Base-by-base conservation (phyloP, 2,888 invertebrate genomes). In the Selenia dentaria region DNA sequence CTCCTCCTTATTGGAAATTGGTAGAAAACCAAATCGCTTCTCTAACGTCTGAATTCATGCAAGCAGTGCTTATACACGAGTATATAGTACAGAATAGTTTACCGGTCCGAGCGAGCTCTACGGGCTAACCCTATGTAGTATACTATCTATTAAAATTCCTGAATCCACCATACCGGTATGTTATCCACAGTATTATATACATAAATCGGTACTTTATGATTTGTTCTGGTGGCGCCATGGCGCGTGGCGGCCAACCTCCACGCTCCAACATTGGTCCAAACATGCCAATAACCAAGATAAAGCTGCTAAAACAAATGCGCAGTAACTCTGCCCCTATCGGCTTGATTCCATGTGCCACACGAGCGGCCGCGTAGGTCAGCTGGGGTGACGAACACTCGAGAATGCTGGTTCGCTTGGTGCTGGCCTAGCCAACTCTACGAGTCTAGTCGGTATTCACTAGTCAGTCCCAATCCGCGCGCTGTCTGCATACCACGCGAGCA, bases 381-480 rank as follows among this genome's bases (percentile, higher is more conserved):
- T n/a, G 22, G 40, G 47, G 50, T 43, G 43, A 9, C 32, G 32
- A 16, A n/a, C n/a, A n/a, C n/a, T n/a, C n/a, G n/a, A n/a, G n/a
- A 18, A 2, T 24, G 24, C n/a, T n/a, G n/a, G n/a, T n/a, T n/a
- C n/a, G n/a, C n/a, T n/a, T 6, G 22, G 22, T 16, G 16, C 16
- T 16, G 4, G 16, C n/a, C n/a, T n/a, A n/a, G n/a, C n/a, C n/a
- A n/a, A n/a, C n/a, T n/a, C n/a, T n/a, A n/a, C n/a, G 16, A 16
- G 16, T 16, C 4, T 16, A n/a, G 22, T 8, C 8, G 8, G 8
- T 8, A 8, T 8, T 22, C 22, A 8, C 22, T 16, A 16, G 4
- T 22, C 22, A 22, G 22, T 22, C 8, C 2, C 8, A 8, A 22
- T 22, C 8, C 14, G 18, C 32, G 16, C 5, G 9, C 20, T 29